A percentile compares a stretch with the other conserved stretches of the same genome.
phyloP scores from a whole-genome alignment of 1,140 invertebrate species.

The Apis cerana region DNA sequence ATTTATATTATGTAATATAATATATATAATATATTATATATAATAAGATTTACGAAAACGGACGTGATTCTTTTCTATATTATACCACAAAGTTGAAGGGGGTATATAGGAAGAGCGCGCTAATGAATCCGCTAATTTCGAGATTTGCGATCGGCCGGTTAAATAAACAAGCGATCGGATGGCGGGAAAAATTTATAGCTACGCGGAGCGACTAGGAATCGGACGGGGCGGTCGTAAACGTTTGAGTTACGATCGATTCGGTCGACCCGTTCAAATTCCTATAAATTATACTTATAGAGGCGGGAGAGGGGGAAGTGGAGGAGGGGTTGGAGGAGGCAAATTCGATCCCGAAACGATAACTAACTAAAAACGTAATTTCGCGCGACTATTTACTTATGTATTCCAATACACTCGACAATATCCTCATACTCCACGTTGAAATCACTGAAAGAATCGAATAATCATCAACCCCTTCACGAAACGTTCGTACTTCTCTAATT shows the following conservation, averaged over 20 bases:
- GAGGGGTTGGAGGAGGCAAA: neutral
- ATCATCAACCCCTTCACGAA: too few relatives aligned
- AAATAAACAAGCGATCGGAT: constrained; percentile 44
- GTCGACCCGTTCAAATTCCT: constrained; percentile 47
- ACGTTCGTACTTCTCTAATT: too few relatives aligned
- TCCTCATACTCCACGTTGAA: too few relatives aligned
- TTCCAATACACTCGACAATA: neutral
- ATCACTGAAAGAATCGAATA: too few relatives aligned
- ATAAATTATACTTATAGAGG: constrained; percentile 48
- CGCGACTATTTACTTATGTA: neutral
- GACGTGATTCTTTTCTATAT: too few relatives aligned
- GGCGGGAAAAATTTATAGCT: constrained; percentile 48
- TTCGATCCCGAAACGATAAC: constrained; percentile 33
- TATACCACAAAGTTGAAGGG: too few relatives aligned
- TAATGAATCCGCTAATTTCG: constrained; percentile 40
- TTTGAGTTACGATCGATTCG: constrained; percentile 51
- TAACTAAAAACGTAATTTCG: constrained; percentile 6
- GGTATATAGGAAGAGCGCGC: neutral
- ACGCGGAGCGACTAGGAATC: constrained; percentile 42
- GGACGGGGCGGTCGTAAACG: constrained; percentile 43
- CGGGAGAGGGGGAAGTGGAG: too few relatives aligned
- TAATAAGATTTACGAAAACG: too few relatives aligned
- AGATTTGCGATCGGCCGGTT: neutral
- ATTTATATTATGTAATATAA: too few relatives aligned
- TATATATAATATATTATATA: too few relatives aligned